These are phyloP conservation scores for Elaeidobius kamerunicus DNA, from an alignment of 2,888 invertebrate genomes.

Conservation along the genomic window DNA sequence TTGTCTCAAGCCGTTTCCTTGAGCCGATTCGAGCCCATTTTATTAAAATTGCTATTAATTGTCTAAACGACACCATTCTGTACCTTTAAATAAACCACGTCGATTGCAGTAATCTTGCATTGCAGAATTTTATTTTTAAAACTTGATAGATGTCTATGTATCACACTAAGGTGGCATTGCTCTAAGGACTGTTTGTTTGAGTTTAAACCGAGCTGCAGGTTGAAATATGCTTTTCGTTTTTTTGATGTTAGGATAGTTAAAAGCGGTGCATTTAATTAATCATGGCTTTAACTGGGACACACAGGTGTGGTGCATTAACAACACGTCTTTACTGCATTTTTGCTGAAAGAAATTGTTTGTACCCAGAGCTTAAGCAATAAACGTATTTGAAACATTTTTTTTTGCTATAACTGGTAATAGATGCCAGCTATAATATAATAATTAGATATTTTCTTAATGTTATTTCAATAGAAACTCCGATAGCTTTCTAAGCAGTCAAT, in stretches of 20 bases:
- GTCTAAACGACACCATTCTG: conserved; percentile 27
- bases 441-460: no score
- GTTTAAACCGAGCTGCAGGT: conserved; percentile 8
- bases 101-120: conserved; percentile 18
- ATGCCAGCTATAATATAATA: no score
- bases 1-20: conserved; percentile 25
- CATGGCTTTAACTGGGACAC: conserved; percentile 21
- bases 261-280: conserved; percentile 16
- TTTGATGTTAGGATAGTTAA: conserved; percentile 22
- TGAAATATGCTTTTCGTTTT: conserved; percentile 20
- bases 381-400: no score
- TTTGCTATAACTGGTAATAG: no score
- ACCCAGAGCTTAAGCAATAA: no score
- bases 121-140: conserved; percentile 24
- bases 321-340: conserved; percentile 19
- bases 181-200: conserved; percentile 13
- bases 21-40: conserved; percentile 27
- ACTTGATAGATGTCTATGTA: conserved; percentile 15
- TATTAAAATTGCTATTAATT: conserved; percentile 29
- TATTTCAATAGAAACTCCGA: no score
- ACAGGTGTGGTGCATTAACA: conserved; percentile 19
- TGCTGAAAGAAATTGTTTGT: neutral
- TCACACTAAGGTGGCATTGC: conserved; percentile 10
- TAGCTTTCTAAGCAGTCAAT: no score
- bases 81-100: conserved; percentile 27